Evolutionary conservation across 1,140 invertebrate genomes (phyloP).

Genomic region (Drosophila lowei): DNA sequence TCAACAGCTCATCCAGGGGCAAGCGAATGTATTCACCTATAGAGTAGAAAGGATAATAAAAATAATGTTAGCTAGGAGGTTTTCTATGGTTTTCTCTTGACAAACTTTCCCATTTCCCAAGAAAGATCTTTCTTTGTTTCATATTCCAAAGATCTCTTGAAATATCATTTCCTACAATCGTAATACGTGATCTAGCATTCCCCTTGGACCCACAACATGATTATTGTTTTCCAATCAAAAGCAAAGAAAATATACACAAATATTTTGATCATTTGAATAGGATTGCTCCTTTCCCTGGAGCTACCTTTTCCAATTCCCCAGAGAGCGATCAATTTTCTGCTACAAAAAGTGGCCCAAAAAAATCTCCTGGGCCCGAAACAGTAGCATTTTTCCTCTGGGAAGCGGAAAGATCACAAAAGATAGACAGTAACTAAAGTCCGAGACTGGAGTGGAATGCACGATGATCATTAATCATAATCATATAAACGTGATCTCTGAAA

Average conservation of each 20-base stretch:
- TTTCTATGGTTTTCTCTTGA: neutral
- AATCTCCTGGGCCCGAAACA: constrained; percentile 46
- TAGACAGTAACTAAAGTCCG: constrained; percentile 37
- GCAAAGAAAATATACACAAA: constrained; percentile 52
- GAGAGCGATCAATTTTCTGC: constrained; percentile 55
- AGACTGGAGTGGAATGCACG: constrained; percentile 6
- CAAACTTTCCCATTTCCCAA: neutral
- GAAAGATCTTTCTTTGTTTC: neutral
- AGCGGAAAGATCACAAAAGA: constrained; percentile 30
- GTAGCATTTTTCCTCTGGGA: constrained; percentile 64
- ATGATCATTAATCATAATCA: constrained; percentile 72
- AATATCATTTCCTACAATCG: no score
- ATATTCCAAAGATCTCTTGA: no score
- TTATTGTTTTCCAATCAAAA: constrained; percentile 25
- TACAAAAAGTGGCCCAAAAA: constrained; percentile 2
- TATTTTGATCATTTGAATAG: constrained; percentile 60
- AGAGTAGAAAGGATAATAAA: neutral
- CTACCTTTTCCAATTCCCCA: constrained; percentile 32
- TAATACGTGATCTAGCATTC: constrained; percentile 1
- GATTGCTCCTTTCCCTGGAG: no score
- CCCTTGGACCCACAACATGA: constrained; percentile 28
- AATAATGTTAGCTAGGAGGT: neutral
- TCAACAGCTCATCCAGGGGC: constrained; percentile 79
- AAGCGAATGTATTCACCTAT: constrained; percentile 82
- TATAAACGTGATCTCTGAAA: constrained; percentile 48